phyloP scores from a whole-genome alignment of 2,888 invertebrate genomes.

The Caenorhabditis sp. region DNA sequence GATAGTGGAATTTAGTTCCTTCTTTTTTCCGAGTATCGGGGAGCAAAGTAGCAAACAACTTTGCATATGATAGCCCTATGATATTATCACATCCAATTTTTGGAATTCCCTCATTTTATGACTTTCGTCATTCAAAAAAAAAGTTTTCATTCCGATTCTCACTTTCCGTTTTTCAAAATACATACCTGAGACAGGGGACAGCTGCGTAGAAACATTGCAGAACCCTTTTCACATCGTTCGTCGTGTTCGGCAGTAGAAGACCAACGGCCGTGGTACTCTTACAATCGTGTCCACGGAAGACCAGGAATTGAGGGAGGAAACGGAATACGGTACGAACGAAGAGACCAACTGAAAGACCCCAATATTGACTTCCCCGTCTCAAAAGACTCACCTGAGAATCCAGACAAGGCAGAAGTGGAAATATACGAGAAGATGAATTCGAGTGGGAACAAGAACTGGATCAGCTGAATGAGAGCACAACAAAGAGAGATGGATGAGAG shows the following conservation, averaged over 20 bases:
- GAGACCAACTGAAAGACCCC: conserved; percentile 65
- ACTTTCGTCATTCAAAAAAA: too few species aligned
- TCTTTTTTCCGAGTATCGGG: too few species aligned
- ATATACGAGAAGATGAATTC: conserved; percentile 70
- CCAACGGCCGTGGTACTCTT: conserved; percentile 44
- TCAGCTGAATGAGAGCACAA: conserved; percentile 60
- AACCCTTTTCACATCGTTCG: conserved; percentile 54
- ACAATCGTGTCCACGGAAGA: conserved; percentile 66
- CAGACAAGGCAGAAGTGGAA: conserved; percentile 62
- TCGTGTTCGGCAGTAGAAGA: conserved; percentile 40
- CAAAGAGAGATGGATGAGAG: conserved; percentile 56
- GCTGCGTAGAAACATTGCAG: conserved; percentile 67
- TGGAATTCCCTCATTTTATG: too few species aligned
- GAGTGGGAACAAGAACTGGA: conserved; percentile 68
- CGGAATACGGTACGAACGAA: conserved; percentile 64
- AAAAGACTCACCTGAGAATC: conserved; percentile 41
- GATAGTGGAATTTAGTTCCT: too few species aligned
- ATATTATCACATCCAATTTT: too few species aligned
- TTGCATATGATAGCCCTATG: too few species aligned
- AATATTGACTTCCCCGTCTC: neutral
- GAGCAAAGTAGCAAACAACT: too few species aligned
- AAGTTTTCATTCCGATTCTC: too few species aligned
- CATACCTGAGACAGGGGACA: conserved; percentile 58
- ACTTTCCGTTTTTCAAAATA: neutral
- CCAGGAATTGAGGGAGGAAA: conserved; percentile 60